phyloP scores from a whole-genome alignment of 2,888 invertebrate species.

The Rhogogaster chlorosoma region DNA sequence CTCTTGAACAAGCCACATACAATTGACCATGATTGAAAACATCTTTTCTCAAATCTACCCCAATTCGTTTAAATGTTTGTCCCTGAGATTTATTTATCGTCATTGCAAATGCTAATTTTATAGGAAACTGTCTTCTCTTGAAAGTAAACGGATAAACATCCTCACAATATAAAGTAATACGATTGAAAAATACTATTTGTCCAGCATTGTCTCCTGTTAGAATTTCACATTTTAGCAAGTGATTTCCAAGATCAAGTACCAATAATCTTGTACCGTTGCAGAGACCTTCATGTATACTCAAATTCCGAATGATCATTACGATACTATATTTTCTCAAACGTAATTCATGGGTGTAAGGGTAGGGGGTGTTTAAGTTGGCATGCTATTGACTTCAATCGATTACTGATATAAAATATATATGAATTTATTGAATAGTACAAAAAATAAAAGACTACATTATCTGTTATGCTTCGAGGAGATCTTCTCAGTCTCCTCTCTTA shows the following conservation, averaged over 20 bases:
- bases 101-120: conserved; percentile 52
- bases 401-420: too few relatives aligned
- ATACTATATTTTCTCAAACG: conserved; percentile 32
- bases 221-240: conserved; percentile 37
- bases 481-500: too few relatives aligned
- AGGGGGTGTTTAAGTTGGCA: too few relatives aligned
- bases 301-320: conserved; percentile 50
- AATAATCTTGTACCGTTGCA: conserved; percentile 48
- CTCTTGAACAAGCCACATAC: too few relatives aligned
- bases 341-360: conserved; percentile 37
- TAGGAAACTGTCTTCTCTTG: conserved; percentile 54
- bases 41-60: conserved; percentile 38
- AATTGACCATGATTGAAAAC: too few relatives aligned
- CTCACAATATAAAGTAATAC: conserved; percentile 36
- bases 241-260: conserved; percentile 26
- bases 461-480: too few relatives aligned
- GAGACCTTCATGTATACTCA: conserved; percentile 47
- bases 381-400: too few relatives aligned
- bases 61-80: conserved; percentile 53
- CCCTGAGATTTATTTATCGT: conserved; percentile 56
- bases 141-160: conserved; percentile 45
- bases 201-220: conserved; percentile 14
- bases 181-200: conserved; percentile 17
- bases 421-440: too few relatives aligned
- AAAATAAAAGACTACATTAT: too few relatives aligned